Percentiles rank a stretch among this genome's conserved stretches.
These are phyloP conservation scores for Microcebus tavaratra DNA, from an alignment of 2,113 vertebrate genomes.

Conservation along the genomic window DNA sequence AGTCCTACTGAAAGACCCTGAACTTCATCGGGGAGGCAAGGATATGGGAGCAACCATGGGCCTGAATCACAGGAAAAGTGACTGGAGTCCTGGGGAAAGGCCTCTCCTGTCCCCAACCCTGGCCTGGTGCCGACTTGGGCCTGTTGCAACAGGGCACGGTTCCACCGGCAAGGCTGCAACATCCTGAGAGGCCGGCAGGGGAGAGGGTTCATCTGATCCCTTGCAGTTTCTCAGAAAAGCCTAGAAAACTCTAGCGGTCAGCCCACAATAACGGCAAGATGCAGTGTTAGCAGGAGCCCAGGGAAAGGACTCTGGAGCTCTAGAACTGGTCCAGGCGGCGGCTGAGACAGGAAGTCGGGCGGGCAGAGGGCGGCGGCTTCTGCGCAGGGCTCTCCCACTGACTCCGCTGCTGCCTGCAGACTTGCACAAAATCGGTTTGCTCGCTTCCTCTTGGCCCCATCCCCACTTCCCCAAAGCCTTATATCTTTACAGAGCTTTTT, in stretches of 20 bases:
- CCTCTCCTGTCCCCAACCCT: neutral
- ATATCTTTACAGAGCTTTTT: neutral
- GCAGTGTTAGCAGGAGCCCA: neutral
- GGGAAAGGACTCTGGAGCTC: neutral
- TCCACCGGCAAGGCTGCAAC: neutral
- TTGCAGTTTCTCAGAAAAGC: constrained; percentile 27
- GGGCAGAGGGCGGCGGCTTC: neutral
- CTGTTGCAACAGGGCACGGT: too few relatives aligned
- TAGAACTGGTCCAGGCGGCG: neutral
- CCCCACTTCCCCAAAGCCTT: constrained; percentile 55
- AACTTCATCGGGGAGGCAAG: neutral
- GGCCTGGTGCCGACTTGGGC: neutral
- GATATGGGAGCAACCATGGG: too few relatives aligned
- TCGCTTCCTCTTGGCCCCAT: constrained; percentile 58
- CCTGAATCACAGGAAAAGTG: neutral
- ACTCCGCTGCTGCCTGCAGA: neutral
- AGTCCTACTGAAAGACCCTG: neutral
- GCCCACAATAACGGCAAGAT: neutral
- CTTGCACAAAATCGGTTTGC: constrained; percentile 1
- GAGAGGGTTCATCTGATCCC: neutral
- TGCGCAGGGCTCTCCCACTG: neutral
- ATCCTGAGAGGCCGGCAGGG: neutral
- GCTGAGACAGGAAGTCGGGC: neutral
- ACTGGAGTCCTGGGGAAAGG: neutral
- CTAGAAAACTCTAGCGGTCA: neutral